Evolutionary conservation across 2,888 invertebrate genomes (phyloP), one percentile per base, ranked within the genome.

Genomic region (Liodrosophila aerea): DNA sequence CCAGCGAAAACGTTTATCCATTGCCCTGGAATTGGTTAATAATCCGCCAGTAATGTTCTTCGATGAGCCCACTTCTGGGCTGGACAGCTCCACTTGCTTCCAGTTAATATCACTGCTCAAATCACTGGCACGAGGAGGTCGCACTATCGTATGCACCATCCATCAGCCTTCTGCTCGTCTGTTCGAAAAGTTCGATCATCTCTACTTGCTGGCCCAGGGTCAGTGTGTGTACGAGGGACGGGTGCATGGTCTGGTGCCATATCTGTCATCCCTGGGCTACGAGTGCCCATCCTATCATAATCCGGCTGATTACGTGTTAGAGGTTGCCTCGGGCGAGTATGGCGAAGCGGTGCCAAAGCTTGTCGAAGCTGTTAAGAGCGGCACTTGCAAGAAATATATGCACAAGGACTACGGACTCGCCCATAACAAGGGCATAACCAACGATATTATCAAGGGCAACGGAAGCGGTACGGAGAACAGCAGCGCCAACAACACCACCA

Each of bases 11-110:
- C 92, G 97, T 57, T 91, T 97, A 64, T 97, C 97, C 4, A 97
- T 98, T 86, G 97, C 97, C 50, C 91, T 97, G 87, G 97, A 98
- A 91, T 92, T 98, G 88, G 97, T 98, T 45, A 97, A 97, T 90
- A 97, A 98, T 91, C 98, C 98, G 16, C 98, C 98, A 68, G 96
- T 98, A 63, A 98, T 98, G 97, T 98, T 98, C 90, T 97, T 98
- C 88, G 98, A 98, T 87, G 98, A 98, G 90, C 98, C 98, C 1
- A 95, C 95, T 34, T 95, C 97, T 85, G 98, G 98, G 12, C 91
- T 98, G 89, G 98, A 98, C 89, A 97, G 97, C 89, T 96, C 97
- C 31, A 96, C 97, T 47, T 97, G 97, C 91, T 97, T 96, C 91
- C 97, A 97, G 90, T 95, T 97, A 90, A 94, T 98, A 87, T 95